Percentiles rank a stretch among this genome's conserved stretches.
Conservation (phyloP, 64 coral and sea anemone genomes). For the Stichodactyla helianthus region DNA sequence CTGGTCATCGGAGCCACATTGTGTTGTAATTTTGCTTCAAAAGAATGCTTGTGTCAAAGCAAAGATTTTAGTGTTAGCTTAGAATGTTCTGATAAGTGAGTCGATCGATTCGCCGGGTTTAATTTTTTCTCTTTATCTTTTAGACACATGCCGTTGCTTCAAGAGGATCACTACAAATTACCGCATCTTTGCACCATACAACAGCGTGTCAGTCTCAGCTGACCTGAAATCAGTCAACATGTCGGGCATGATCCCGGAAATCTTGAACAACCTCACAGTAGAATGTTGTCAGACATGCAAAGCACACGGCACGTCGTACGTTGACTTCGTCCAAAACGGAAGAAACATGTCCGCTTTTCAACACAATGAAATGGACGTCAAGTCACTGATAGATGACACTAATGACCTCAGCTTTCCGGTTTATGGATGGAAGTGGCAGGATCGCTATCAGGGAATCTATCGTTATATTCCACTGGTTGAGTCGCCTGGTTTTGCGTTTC, state of each 20-base stretch:
- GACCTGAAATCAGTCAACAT: conserved; percentile 25
- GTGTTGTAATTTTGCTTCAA: too few species aligned
- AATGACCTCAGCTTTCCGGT: conserved; percentile 67
- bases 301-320: conserved; percentile 32
- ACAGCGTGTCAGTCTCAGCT: neutral
- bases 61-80: too few species aligned
- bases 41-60: too few species aligned
- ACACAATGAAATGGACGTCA: conserved; percentile 18
- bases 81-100: too few species aligned
- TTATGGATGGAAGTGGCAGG: conserved; percentile 64
- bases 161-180: conserved; percentile 60
- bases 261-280: conserved; percentile 40
- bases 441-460: conserved; percentile 17
- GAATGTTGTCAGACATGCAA: conserved; percentile 51
- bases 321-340: conserved; percentile 64
- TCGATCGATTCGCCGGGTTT: too few species aligned
- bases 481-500: conserved; percentile 66
- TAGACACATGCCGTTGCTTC: conserved; percentile 69
- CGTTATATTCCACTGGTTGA: conserved; percentile 62
- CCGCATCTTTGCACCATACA: conserved; percentile 55
- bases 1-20: too few species aligned
- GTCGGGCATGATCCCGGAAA: conserved; percentile 50
- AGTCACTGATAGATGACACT: conserved; percentile 26
- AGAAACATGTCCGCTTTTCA: conserved; percentile 11
- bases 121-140: neutral